Evolutionary conservation across 2,797 vertebrate species (phyloP).

Genomic region (Euphonia xanthogaster): DNA sequence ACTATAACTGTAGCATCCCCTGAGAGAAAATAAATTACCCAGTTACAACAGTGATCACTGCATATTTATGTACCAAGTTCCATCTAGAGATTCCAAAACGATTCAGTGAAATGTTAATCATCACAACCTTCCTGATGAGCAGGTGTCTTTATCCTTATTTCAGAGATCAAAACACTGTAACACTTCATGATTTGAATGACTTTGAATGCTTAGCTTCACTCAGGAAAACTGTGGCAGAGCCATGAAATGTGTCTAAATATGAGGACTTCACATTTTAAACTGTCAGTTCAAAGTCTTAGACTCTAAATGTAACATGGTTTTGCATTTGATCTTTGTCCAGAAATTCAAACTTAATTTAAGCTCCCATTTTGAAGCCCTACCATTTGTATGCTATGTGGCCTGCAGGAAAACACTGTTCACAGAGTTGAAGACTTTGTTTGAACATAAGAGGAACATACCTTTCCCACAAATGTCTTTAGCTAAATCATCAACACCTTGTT

Average conservation of each 20-base stretch:
- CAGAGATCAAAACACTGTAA: slow-evolving; percentile 1
- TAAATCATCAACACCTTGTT: slow-evolving; percentile 41
- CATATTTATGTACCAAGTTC: background rate
- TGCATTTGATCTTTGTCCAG: slow-evolving; percentile 22
- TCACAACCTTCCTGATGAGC: background rate
- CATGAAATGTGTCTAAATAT: background rate
- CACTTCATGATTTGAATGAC: background rate
- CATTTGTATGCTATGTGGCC: background rate
- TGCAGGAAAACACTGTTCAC: background rate
- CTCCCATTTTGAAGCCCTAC: background rate
- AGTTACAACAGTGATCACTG: background rate
- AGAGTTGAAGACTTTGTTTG: background rate
- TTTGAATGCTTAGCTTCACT: background rate
- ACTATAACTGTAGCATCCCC: background rate
- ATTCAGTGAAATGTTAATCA: background rate
- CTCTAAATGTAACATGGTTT: background rate
- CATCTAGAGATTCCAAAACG: background rate
- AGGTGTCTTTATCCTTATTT: background rate
- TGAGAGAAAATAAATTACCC: background rate
- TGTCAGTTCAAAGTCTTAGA: background rate
- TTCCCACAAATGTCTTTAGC: slow-evolving; percentile 20
- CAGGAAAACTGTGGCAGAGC: background rate
- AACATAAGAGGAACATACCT: background rate
- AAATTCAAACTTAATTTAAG: slow-evolving; percentile 3
- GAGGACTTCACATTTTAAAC: background rate